Conservation (phyloP, 2,888 invertebrate species). For the Calameuta pallipes region DNA sequence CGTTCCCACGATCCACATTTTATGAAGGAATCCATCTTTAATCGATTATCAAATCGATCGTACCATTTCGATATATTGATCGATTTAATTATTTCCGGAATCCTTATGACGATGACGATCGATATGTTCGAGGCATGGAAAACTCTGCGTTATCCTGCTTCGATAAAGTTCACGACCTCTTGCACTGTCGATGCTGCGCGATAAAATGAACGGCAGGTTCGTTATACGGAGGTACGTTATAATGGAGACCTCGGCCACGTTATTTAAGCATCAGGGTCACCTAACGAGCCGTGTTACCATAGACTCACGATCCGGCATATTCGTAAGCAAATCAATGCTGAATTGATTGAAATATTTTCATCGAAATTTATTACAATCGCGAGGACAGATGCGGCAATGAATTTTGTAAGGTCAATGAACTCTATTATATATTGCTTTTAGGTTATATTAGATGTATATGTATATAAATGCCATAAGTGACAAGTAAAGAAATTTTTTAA, state of each 20-base stretch:
- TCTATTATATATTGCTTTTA: not conserved
- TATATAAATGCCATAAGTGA: not conserved
- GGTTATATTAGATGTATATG: not conserved
- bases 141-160: not conserved
- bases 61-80: not conserved
- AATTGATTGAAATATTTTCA: not conserved
- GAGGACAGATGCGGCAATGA: not conserved
- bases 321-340: conserved; percentile 9
- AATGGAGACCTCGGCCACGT: conserved; percentile 20
- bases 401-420: not conserved
- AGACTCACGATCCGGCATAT: conserved; percentile 23
- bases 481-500: not conserved
- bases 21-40: not conserved
- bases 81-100: not conserved
- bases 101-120: not conserved
- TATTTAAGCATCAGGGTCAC: conserved; percentile 13
- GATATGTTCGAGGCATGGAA: not conserved
- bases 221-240: conserved; percentile 17
- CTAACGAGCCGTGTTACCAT: conserved; percentile 18
- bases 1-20: not conserved
- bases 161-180: not conserved
- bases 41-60: not conserved
- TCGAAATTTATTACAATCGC: not conserved
- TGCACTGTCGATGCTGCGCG: not conserved
- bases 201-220: not conserved